Evolutionary conservation across 1,140 invertebrate genomes (phyloP).

Genomic region (Heliothis subflexa): DNA sequence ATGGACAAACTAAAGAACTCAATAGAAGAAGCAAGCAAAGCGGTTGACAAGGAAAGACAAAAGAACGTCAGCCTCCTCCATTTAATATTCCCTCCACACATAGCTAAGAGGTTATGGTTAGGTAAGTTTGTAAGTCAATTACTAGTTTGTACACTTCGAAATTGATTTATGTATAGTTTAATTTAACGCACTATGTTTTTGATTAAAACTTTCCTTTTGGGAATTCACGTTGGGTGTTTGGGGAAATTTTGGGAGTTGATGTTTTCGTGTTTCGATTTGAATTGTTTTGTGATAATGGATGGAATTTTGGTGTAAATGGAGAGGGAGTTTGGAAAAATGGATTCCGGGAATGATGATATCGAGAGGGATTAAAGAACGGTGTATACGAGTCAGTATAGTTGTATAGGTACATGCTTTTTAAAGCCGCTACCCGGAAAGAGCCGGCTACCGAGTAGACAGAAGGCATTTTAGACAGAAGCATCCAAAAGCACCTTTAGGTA

Average conservation of each 20-base stretch:
- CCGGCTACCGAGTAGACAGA: too few relatives aligned
- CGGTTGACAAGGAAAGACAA: slow-evolving; percentile 96
- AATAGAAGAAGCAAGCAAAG: slow-evolving; percentile 96
- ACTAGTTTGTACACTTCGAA: slow-evolving; percentile 20
- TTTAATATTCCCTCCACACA: slow-evolving; percentile 97
- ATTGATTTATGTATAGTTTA: slow-evolving; percentile 46
- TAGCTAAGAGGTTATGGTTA: slow-evolving; percentile 96
- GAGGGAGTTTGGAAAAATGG: not conserved
- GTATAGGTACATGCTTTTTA: too few relatives aligned
- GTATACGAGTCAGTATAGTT: too few relatives aligned
- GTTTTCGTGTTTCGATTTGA: not conserved
- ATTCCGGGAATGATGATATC: too few relatives aligned
- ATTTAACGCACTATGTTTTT: slow-evolving; percentile 43
- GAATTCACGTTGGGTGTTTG: slow-evolving; percentile 18
- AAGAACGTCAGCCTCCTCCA: slow-evolving; percentile 98
- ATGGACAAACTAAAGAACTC: slow-evolving; percentile 98
- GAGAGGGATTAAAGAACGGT: too few relatives aligned
- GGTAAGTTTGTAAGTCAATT: slow-evolving; percentile 87
- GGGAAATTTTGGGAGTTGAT: slow-evolving; percentile 18
- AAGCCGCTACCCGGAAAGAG: too few relatives aligned
- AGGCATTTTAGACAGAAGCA: too few relatives aligned
- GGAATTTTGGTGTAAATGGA: not conserved
- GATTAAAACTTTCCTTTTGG: slow-evolving; percentile 25
- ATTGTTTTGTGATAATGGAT: not conserved
- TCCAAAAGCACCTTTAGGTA: too few relatives aligned